These are phyloP conservation scores for Oikopleura albicans DNA, from an alignment of 23 tunicate genomes.

Conservation along the genomic window DNA sequence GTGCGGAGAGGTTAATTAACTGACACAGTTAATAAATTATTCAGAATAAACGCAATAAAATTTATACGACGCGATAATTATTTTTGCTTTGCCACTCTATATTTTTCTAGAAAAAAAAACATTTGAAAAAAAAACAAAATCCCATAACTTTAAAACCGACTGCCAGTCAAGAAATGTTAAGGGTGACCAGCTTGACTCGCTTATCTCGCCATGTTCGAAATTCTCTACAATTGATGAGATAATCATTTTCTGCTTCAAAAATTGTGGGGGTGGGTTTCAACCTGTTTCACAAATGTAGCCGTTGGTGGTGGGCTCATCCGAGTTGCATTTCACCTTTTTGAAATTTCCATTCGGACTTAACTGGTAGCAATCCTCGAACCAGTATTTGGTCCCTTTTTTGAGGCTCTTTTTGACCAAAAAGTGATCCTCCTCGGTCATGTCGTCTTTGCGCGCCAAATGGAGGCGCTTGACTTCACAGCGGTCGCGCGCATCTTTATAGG, in stretches of 20 bases:
- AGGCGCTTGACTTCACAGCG: background rate
- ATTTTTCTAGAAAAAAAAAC: too few relatives aligned
- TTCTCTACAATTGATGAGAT: background rate
- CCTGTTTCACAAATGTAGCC: background rate
- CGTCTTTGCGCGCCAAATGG: background rate
- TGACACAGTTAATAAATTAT: too few relatives aligned
- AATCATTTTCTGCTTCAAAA: too few relatives aligned
- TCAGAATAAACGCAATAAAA: background rate
- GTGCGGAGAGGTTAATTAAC: background rate
- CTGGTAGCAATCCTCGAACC: slow-evolving; percentile 10
- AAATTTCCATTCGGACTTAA: background rate
- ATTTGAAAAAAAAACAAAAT: too few relatives aligned
- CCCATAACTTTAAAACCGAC: background rate
- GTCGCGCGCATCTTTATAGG: background rate
- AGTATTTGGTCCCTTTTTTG: background rate
- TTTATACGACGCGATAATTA: too few relatives aligned
- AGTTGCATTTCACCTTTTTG: background rate
- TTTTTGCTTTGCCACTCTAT: too few relatives aligned
- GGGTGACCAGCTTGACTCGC: background rate
- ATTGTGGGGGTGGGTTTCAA: too few relatives aligned
- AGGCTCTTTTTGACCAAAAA: background rate
- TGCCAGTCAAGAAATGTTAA: background rate
- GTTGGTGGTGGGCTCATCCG: background rate
- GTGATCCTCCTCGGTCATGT: background rate
- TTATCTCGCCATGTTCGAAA: background rate